Base-by-base conservation (phyloP, 2,113 vertebrate genomes). In the Aviceda subcristata region DNA sequence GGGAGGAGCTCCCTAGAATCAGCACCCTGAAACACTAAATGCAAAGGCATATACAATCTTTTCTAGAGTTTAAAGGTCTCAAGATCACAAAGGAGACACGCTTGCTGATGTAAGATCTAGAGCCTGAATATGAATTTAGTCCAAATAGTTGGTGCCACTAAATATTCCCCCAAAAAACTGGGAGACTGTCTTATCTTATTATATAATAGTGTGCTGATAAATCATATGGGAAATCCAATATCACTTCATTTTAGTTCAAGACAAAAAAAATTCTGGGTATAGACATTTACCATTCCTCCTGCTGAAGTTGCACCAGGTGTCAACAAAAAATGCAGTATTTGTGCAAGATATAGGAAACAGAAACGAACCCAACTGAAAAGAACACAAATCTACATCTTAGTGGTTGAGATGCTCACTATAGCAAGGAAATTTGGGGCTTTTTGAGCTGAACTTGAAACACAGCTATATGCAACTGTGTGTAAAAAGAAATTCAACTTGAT, bases 41-140 rank as follows among this genome's bases (percentile, higher is more conserved):
- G 41, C 22, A 56, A 36, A 75, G 17, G 11, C 5, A 53, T 4
- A 16, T 8, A 46, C 0, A 1, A 10, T 32, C 67, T 10, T 8
- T 68, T 64, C 21, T 27, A 38, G 20, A 86, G 27, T 17, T 41
- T 2, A 39, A 34, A 60, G 11, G 22, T 86, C 38, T 50, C 82
- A n/a, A 67, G 19, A 38, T 59, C 32, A 29, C n/a, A 71, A 71
- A 55, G 30, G 45, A 83, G 13, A 82, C 1, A 3, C 20, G 15
- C 22, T 53, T 60, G 12, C 20, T 72, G 29, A 90, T 29, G 1
- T 0, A 75, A 78, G 12, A 63, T 34, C 45, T 63, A 51, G 12
- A 73, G 10, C 23, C 36, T 57, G 10, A 48, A 50, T 57, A 74
- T 13, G 7, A 92, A 45, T 56, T 43, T 2, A 73, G 24, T 7